Conservation (phyloP, 2,113 vertebrate genomes). For the Uria aalge region DNA sequence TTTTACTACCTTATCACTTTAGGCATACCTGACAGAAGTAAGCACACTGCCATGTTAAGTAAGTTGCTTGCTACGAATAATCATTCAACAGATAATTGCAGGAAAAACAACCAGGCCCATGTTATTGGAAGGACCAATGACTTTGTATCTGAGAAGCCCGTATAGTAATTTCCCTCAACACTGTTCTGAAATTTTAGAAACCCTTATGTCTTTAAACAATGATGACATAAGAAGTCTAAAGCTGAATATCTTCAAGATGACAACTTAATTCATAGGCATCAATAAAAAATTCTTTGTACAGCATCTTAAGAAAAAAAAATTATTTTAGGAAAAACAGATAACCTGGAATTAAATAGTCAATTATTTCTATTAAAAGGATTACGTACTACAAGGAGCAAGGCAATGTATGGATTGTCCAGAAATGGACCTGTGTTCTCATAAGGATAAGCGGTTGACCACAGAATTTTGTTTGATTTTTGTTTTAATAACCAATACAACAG, state of each 20-base stretch:
- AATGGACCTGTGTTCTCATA: not conserved
- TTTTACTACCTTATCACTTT: not conserved
- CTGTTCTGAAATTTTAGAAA: not conserved
- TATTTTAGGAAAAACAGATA: not conserved
- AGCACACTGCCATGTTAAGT: not conserved
- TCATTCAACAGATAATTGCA: not conserved
- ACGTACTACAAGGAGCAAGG: not conserved
- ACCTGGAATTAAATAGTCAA: not conserved
- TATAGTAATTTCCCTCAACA: not conserved
- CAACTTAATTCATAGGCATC: not conserved
- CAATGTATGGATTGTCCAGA: not conserved
- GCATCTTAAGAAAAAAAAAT: not conserved
- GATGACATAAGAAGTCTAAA: not conserved
- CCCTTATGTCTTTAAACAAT: not conserved
- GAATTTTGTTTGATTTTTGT: not conserved
- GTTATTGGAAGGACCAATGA: accelerated
- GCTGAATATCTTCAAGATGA: not conserved
- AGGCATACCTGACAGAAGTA: not conserved
- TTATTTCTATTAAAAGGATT: not conserved
- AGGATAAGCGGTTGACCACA: not conserved
- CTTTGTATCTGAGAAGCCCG: not conserved
- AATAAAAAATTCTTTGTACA: not conserved
- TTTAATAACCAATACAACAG: not conserved
- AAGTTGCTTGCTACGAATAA: not conserved
- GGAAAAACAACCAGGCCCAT: not conserved